Conservation (phyloP, 2,113 vertebrate species). For the Lethenteron reissneri region DNA sequence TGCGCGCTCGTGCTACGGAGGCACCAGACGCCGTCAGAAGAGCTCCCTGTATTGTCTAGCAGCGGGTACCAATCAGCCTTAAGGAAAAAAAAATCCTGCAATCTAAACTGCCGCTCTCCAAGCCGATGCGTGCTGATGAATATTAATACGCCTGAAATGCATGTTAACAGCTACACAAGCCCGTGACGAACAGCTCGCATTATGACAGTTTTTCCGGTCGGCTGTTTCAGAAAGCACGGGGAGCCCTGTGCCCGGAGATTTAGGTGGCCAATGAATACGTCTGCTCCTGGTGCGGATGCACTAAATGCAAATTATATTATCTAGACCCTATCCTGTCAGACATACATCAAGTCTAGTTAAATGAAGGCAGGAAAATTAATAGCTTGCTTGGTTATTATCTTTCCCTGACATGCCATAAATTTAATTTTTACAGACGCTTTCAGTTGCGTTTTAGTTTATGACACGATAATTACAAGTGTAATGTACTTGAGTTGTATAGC, state of each 20-base stretch:
- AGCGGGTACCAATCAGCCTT: no score
- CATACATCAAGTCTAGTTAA: conserved; percentile 2
- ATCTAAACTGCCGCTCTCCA: no score
- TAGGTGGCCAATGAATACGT: not conserved
- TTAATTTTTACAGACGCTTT: conserved; percentile 5
- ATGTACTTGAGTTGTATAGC: not conserved
- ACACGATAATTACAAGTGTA: conserved; percentile 1
- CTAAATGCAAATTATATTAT: conserved; percentile 4
- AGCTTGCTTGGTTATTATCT: conserved; percentile 5
- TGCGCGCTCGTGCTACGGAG: no score
- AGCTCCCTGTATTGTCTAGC: no score
- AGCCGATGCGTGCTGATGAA: no score
- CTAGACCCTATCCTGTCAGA: not conserved
- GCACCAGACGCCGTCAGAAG: no score
- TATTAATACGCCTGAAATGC: no score
- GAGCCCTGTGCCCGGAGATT: not conserved
- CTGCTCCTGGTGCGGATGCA: not conserved
- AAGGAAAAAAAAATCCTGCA: no score
- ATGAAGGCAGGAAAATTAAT: conserved; percentile 4
- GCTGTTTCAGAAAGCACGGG: not conserved
- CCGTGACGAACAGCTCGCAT: not conserved
- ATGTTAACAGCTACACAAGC: not conserved
- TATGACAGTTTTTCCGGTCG: not conserved
- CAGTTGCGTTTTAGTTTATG: conserved; percentile 2
- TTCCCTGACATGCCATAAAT: conserved; percentile 4